Percentiles rank a stretch among this genome's conserved stretches.
Conservation (phyloP, 2,113 vertebrate genomes). For the Oreocharis arfaki region DNA sequence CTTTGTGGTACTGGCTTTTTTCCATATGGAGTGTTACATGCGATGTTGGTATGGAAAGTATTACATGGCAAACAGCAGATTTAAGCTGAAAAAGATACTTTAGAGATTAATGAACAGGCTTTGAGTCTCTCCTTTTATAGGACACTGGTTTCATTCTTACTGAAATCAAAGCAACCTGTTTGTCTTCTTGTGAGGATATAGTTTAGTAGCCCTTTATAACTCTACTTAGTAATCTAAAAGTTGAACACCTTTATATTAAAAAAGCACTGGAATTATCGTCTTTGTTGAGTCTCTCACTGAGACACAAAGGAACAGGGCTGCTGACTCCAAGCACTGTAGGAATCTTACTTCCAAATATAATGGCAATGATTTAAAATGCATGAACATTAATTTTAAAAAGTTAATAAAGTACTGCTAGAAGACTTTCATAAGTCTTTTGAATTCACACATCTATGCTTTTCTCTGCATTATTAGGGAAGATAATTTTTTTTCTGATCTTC, state of each 20-base stretch:
- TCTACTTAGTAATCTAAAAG: not conserved
- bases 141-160: not conserved
- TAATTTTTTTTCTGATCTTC: not conserved
- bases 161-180: slow-evolving; percentile 9
- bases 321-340: not conserved
- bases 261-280: not conserved
- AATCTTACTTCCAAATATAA: not conserved
- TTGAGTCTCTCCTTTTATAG: not conserved
- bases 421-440: not conserved
- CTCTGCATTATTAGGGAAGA: not conserved
- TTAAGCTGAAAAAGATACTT: slow-evolving; percentile 17
- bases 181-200: not conserved
- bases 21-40: not conserved
- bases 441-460: not conserved
- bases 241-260: not conserved
- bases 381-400: not conserved
- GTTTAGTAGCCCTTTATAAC: not conserved
- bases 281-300: not conserved
- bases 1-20: not conserved
- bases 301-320: not conserved
- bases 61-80: slow-evolving; percentile 5
- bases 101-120: not conserved
- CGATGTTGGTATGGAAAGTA: slow-evolving; percentile 23
- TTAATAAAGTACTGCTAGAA: not conserved
- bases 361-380: not conserved